Evolutionary conservation across 53 echinoderm and acorn worm species (phyloP).

Genomic region (Arbacia lixula): DNA sequence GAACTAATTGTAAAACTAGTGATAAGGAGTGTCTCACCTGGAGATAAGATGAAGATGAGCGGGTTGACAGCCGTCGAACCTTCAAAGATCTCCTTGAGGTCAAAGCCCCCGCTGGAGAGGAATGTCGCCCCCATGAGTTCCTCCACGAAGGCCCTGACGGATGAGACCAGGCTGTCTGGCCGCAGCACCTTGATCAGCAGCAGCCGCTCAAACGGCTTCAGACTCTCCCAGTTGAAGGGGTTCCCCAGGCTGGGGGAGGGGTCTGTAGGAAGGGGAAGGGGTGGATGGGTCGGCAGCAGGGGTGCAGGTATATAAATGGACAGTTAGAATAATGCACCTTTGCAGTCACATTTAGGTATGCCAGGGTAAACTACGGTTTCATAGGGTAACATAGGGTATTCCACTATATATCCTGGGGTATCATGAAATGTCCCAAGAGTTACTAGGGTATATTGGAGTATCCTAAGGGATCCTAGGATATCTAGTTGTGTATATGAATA

Average conservation of each 20-base stretch:
- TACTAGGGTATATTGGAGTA: too few relatives aligned
- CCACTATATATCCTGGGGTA: too few relatives aligned
- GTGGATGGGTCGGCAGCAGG: too few relatives aligned
- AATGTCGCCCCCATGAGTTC: slow-evolving; percentile 89
- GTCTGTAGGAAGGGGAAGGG: not conserved
- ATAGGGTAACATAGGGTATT: too few relatives aligned
- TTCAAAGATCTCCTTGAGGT: slow-evolving; percentile 94
- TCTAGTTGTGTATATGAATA: too few relatives aligned
- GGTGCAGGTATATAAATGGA: too few relatives aligned
- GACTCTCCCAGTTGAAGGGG: slow-evolving; percentile 92
- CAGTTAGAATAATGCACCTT: too few relatives aligned
- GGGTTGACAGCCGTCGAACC: slow-evolving; percentile 93
- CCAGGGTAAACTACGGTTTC: too few relatives aligned
- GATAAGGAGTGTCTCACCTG: slow-evolving; percentile 74
- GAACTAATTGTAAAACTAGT: too few relatives aligned
- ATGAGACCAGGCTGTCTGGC: slow-evolving; percentile 77
- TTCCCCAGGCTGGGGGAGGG: slow-evolving; percentile 49
- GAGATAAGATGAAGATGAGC: slow-evolving; percentile 93
- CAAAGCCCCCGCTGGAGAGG: slow-evolving; percentile 88
- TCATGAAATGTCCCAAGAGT: too few relatives aligned
- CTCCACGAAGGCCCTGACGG: slow-evolving; percentile 79
- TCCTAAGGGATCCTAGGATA: too few relatives aligned
- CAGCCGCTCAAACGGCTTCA: slow-evolving; percentile 83
- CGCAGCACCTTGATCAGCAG: slow-evolving; percentile 83
- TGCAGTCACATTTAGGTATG: too few relatives aligned